Base-by-base conservation (phyloP, 2,797 vertebrate species). In the Meda fulgida region DNA sequence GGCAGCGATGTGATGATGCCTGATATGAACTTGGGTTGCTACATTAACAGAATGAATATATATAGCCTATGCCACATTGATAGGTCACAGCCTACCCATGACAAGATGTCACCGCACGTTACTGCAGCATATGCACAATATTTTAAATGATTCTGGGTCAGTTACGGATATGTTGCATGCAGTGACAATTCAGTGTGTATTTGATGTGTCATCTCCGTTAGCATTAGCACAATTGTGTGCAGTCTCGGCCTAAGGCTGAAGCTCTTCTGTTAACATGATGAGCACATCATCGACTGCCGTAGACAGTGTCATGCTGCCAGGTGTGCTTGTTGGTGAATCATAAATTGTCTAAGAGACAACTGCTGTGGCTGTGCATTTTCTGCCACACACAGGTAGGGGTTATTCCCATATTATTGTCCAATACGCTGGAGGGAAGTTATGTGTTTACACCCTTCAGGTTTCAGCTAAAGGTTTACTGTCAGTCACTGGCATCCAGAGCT, bases 391-490 rank as follows among this genome's bases (percentile, higher is more conserved):
- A 36, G 19, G 16, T 29, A 4, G 6, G 26, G 63, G 29, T 66
- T 66, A 63, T 63, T 78, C 76, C 36, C 55, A 78, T 43, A 60
- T 46, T 31, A 79, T 66, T 43, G 63, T 51, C 43, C n/a, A 34
- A 80, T 46, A 26, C 26, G 21, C 40, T 5, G 29, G 43, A 67
- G 48, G 31, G 66, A 81, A 55, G 34, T 71, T 40, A 40, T 51
- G 80, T 81, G 48, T 71, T 81, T 66, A 80, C 78, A 36, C 66
- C 40, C 26, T 48, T 58, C 31, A 71, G 66, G 79, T 81, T 55
- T 81, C 9, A 71, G 23, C 66, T 58, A 58, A 67, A 67, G 63
- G 43, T 80, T 80, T 80, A 48, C 63, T 80, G 78, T 67, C 79
- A 81, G 66, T 70, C 79, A 51, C 46, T 70, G 46, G 31, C 38